Conservation (phyloP, 2,888 invertebrate species). For the Ypsolopha scabrella region DNA sequence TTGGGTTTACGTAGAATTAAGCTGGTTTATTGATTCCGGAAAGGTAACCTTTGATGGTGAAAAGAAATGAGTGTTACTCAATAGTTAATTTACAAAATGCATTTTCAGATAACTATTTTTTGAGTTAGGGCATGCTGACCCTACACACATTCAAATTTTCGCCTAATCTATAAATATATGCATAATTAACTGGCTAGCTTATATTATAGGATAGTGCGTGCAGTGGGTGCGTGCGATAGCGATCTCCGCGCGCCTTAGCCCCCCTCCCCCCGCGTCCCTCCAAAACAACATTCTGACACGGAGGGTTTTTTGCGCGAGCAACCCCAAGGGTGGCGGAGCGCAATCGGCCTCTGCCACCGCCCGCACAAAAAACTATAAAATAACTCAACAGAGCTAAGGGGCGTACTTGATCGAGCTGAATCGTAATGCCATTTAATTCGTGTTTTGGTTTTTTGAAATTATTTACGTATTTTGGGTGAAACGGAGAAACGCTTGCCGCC, state of each 20-base stretch:
- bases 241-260: conserved; percentile 49
- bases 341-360: conserved; percentile 47
- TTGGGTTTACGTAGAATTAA: too few species aligned
- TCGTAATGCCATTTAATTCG: conserved; percentile 57
- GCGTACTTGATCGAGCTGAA: conserved; percentile 57
- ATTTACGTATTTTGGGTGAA: background rate
- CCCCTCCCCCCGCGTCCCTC: conserved; percentile 36
- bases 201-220: conserved; percentile 64
- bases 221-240: conserved; percentile 68
- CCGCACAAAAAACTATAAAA: conserved; percentile 65
- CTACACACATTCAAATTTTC: background rate
- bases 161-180: conserved; percentile 39
- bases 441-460: background rate
- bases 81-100: too few species aligned
- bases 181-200: conserved; percentile 62
- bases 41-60: too few species aligned
- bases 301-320: conserved; percentile 67
- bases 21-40: too few species aligned
- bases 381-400: conserved; percentile 43
- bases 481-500: too few species aligned
- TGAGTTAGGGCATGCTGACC: too few species aligned
- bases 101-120: too few species aligned
- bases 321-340: conserved; percentile 62
- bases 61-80: too few species aligned
- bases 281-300: conserved; percentile 58